These are phyloP conservation scores for Axis porcinus DNA, from an alignment of 2,113 vertebrate species.

Conservation along the genomic window DNA sequence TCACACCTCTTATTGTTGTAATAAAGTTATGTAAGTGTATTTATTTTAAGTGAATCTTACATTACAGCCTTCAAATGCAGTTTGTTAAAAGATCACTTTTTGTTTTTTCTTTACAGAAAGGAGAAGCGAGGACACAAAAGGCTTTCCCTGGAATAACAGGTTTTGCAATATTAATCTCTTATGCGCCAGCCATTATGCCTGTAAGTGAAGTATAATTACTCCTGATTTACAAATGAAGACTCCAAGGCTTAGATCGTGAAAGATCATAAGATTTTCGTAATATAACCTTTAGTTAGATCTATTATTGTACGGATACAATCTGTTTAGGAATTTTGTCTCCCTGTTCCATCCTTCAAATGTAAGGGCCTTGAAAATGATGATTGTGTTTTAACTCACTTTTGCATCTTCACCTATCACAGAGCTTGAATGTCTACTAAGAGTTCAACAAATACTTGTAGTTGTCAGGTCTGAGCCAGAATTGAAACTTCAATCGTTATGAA, in stretches of 20 bases:
- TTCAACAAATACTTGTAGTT: background rate
- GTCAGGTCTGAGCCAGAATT: background rate
- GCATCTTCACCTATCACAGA: background rate
- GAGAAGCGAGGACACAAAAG: background rate
- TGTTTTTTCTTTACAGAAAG: background rate
- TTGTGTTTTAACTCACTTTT: background rate
- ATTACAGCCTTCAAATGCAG: background rate
- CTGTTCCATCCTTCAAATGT: background rate
- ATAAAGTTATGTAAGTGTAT: background rate
- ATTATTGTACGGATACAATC: background rate
- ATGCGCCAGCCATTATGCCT: background rate
- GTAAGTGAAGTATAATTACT: background rate
- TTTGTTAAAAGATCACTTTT: background rate
- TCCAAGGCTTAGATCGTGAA: background rate
- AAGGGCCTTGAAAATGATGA: background rate
- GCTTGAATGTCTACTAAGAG: background rate
- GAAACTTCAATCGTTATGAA: background rate
- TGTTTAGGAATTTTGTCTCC: background rate
- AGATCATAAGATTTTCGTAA: background rate
- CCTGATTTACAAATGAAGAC: background rate
- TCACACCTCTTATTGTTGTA: background rate
- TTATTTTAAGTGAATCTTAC: background rate
- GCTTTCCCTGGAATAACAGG: background rate
- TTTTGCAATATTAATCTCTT: slow-evolving; percentile 8
- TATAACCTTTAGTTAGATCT: background rate